Evolutionary conservation across 2,113 vertebrate species (phyloP).

Genomic region (Indri indri): DNA sequence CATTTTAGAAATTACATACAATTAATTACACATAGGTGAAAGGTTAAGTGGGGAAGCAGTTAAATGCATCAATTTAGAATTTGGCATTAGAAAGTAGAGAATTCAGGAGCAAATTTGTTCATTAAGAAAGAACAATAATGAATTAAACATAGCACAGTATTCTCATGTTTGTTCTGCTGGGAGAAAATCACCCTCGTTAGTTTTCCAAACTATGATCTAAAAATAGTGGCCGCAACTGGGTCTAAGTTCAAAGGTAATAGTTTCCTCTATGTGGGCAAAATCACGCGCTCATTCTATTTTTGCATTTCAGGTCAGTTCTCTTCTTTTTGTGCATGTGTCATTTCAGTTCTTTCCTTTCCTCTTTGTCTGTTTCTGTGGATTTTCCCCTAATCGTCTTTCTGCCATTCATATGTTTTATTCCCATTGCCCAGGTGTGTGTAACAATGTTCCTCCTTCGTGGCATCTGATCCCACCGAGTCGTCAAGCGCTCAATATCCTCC

Average conservation of each 20-base stretch:
- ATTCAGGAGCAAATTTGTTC: neutral
- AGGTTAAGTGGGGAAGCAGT: neutral
- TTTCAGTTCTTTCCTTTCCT: slow-evolving; percentile 6
- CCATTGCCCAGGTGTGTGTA: slow-evolving; percentile 24
- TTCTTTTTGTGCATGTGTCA: neutral
- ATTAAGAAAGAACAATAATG: neutral
- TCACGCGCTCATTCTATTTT: neutral
- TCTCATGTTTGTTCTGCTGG: neutral
- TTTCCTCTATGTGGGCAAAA: neutral
- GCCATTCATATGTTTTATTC: neutral
- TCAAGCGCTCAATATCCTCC: neutral
- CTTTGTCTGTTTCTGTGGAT: slow-evolving; percentile 37
- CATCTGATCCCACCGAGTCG: slow-evolving; percentile 52
- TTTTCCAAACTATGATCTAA: slow-evolving; percentile 16
- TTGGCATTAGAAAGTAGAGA: neutral
- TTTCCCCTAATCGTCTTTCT: neutral
- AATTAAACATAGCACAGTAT: neutral
- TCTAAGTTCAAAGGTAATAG: neutral
- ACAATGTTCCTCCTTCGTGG: neutral
- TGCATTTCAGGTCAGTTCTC: neutral
- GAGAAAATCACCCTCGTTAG: neutral
- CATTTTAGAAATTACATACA: slow-evolving; percentile 1
- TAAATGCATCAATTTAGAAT: neutral
- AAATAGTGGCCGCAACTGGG: neutral
- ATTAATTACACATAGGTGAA: neutral